A percentile compares a stretch with the other conserved stretches of the same genome.
Conservation (phyloP, 2,113 vertebrate genomes). For the Hemibagrus wyckioides region DNA sequence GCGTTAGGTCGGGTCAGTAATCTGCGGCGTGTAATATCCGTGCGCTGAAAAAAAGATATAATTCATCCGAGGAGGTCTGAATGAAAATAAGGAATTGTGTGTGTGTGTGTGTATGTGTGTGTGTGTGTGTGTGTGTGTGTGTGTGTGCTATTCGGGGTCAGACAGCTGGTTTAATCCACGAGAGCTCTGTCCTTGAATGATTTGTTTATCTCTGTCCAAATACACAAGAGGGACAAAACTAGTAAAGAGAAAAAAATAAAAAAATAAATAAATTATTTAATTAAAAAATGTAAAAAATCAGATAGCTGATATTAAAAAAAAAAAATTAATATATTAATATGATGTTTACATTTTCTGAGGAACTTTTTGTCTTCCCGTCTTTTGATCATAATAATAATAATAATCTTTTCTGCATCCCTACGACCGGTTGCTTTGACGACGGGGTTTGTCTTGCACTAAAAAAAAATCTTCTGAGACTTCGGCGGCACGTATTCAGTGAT, state of each 20-base stretch:
- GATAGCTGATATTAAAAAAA: neutral
- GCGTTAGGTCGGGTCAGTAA: neutral
- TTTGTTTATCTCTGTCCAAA: slow-evolving; percentile 19
- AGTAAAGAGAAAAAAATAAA: neutral
- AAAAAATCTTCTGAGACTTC: neutral
- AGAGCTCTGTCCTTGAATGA: slow-evolving; percentile 3
- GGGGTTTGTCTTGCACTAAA: too few species aligned
- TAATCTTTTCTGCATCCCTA: too few species aligned
- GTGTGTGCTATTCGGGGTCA: neutral
- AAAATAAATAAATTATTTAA: too few species aligned
- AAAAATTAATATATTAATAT: too few species aligned
- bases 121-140: slow-evolving; percentile 2
- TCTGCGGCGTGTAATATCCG: too few species aligned
- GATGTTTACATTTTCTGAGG: too few species aligned
- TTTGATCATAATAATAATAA: too few species aligned
- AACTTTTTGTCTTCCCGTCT: too few species aligned
- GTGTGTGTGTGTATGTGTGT: slow-evolving; percentile 22
- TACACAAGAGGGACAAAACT: neutral
- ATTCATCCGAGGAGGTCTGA: neutral
- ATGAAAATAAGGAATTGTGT: neutral
- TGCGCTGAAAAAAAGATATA: slow-evolving; percentile 31
- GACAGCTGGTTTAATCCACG: slow-evolving; percentile 20
- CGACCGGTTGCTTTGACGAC: too few species aligned
- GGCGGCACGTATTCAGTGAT: neutral
- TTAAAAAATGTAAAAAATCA: too few species aligned